Conservation (phyloP, 2,113 vertebrate species). For the Megaceryle torquata region DNA sequence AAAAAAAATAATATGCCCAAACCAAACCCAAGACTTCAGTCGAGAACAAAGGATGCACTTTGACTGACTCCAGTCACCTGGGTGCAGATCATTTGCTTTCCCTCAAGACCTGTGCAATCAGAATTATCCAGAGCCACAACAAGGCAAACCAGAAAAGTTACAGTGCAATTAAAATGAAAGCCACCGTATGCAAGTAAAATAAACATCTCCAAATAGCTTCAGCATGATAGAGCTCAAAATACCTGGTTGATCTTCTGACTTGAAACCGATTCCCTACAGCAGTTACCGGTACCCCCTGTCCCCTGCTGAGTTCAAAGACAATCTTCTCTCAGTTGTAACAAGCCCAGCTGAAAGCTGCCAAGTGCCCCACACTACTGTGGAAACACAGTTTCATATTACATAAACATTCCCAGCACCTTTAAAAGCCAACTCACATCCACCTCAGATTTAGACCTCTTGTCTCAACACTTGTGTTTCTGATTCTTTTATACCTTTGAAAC, state of each 20-base stretch:
- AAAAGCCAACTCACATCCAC: constrained; percentile 51
- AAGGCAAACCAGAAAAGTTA: constrained; percentile 33
- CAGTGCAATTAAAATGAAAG: constrained; percentile 56
- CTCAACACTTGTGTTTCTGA: not conserved
- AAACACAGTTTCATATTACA: constrained; percentile 50
- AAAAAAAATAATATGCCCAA: not conserved
- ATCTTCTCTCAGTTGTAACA: constrained; percentile 37
- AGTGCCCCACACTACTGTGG: constrained; percentile 53
- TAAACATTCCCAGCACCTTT: constrained; percentile 31
- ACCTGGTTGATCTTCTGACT: constrained; percentile 62
- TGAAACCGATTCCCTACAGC: constrained; percentile 59
- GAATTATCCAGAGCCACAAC: constrained; percentile 9
- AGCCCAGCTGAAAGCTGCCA: constrained; percentile 54
- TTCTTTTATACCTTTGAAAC: constrained; percentile 18
- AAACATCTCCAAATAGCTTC: constrained; percentile 37
- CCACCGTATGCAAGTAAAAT: constrained; percentile 43
- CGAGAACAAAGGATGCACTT: constrained; percentile 24
- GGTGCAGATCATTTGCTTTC: not conserved
- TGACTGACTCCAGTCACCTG: constrained; percentile 16
- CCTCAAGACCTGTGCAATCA: not conserved
- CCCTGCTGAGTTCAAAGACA: constrained; percentile 75
- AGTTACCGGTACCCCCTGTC: constrained; percentile 21
- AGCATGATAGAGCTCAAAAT: constrained; percentile 31
- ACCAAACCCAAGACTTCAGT: not conserved
- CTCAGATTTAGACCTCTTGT: not conserved